phyloP scores from a whole-genome alignment of 2,113 vertebrate genomes.

The Chaetodon trifascialis region DNA sequence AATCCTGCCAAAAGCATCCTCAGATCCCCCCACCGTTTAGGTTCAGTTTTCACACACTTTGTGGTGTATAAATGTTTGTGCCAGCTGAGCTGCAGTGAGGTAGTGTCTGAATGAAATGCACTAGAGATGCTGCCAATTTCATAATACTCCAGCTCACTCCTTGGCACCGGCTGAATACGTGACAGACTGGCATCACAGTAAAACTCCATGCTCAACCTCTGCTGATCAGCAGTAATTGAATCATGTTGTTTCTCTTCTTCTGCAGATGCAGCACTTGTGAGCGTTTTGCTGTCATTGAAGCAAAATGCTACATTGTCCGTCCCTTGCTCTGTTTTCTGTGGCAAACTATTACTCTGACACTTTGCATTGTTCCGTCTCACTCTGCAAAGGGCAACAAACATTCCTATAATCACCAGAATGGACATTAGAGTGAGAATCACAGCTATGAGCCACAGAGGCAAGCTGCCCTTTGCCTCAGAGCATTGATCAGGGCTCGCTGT shows the following conservation, averaged over 20 bases:
- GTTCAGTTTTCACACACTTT: constrained; percentile 25
- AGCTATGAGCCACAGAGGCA: constrained; percentile 75
- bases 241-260: constrained; percentile 45
- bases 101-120: constrained; percentile 59
- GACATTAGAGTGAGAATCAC: constrained; percentile 67
- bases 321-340: constrained; percentile 56
- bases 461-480: constrained; percentile 21
- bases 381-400: constrained; percentile 52
- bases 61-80: constrained; percentile 34
- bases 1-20: constrained; percentile 36
- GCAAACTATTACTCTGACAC: constrained; percentile 12
- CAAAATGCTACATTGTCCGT: constrained; percentile 70
- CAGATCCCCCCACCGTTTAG: constrained; percentile 40
- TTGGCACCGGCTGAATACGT: constrained; percentile 19
- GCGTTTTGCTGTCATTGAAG: constrained; percentile 42
- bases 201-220: constrained; percentile 33
- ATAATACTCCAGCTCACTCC: constrained; percentile 77
- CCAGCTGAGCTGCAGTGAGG: constrained; percentile 51
- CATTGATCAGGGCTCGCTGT: constrained; percentile 50
- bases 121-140: constrained; percentile 77
- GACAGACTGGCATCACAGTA: constrained; percentile 37
- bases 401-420: constrained; percentile 51
- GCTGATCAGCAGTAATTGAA: constrained; percentile 37
- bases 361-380: constrained; percentile 24
- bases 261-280: background rate